A percentile compares a stretch with the other conserved stretches of the same genome.
Conservation (phyloP, 2,113 vertebrate species). For the Pitta sordida region DNA sequence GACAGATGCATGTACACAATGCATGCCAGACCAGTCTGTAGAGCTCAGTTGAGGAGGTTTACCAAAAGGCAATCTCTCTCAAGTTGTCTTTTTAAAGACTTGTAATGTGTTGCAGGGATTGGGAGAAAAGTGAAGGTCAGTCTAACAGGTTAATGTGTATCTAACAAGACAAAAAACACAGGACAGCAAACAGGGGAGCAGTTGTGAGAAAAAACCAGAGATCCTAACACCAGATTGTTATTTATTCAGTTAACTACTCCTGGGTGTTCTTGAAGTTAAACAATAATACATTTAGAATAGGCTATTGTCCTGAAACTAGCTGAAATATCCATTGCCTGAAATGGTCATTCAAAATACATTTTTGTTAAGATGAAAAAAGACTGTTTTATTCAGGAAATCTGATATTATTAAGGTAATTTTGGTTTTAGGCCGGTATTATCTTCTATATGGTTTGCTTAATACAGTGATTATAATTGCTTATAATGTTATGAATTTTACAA, state of each 20-base stretch:
- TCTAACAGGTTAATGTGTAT: constrained; percentile 37
- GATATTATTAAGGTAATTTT: background rate
- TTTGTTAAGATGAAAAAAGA: background rate
- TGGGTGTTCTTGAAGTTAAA: constrained; percentile 15
- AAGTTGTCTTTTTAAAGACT: constrained; percentile 48
- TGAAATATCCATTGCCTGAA: background rate
- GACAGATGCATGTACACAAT: constrained; percentile 55
- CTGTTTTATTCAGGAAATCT: constrained; percentile 23
- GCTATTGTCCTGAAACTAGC: background rate
- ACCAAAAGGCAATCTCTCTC: constrained; percentile 33
- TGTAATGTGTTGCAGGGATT: background rate
- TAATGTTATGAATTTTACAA: background rate
- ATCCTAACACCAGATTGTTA: background rate
- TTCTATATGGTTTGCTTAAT: background rate
- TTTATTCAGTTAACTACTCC: background rate
- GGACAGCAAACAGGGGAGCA: background rate
- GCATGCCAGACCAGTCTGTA: constrained; percentile 22
- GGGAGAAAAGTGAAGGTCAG: constrained; percentile 36
- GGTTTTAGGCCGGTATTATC: background rate
- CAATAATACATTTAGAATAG: background rate
- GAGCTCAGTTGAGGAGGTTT: constrained; percentile 15
- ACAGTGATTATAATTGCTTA: background rate
- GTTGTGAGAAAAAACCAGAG: background rate
- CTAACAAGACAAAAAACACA: constrained; percentile 21
- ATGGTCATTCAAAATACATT: background rate